Evolutionary conservation across 2,113 vertebrate genomes (phyloP), one percentile per base, ranked within the genome.

Genomic region (Okapia johnstoni): DNA sequence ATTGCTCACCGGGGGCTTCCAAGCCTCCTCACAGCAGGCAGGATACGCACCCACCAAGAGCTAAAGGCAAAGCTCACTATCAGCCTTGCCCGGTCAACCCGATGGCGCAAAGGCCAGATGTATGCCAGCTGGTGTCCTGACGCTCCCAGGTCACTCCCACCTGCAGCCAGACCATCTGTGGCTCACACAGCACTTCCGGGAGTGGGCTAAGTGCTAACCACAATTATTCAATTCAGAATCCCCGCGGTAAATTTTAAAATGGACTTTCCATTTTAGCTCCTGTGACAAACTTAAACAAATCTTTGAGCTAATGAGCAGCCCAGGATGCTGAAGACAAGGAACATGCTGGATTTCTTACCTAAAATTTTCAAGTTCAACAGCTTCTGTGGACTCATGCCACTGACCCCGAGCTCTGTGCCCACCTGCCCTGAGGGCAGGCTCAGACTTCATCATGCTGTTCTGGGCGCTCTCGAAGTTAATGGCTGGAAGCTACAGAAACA

Each of bases 281-380:
- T 70, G 2, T 43, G 30, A 50, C 28, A 81, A 43, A 85, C 33
- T 36, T n/a, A 91, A n/a, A 57, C 40, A 83, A 95, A 54, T 48
- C 6, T 58, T 30, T 40, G 21, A 63, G 17, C 26, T 90, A 55
- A 92, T 12, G 11, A 19, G 26, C 10, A 58, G 63, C 33, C 13
- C 9, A 63, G 61, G 43, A 14, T 28, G 43, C 33, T 52, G 50
- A 60, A 91, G 12, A 36, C 7, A 40, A 87, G 14, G 57, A 25
- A 60, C 52, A 63, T 8, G 9, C 17, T 25, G 13, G 15, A 61
- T 80, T 93, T 94, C 98, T 97, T 98, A 99, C 99, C 99, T 99
- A 92, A 99, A 99, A 95, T 99, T 99, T 94, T 99, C 99, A 98
- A 99, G 99, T 95, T 99, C 99, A 79, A 98, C 96, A 52, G 98